phyloP scores from a whole-genome alignment of 1,140 invertebrate species.

The Lethrus apterus region DNA sequence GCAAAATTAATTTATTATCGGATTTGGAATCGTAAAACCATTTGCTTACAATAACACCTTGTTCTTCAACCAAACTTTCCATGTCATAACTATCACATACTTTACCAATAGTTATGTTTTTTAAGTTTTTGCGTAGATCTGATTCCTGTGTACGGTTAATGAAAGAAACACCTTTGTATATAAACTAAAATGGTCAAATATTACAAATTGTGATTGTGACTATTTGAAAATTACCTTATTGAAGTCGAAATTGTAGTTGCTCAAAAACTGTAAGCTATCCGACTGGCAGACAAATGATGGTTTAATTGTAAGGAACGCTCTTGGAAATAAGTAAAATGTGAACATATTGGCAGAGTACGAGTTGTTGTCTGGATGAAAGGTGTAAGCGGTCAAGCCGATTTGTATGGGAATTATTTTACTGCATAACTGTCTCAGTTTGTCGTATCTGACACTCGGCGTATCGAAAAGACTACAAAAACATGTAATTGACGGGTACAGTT shows the following conservation, averaged over 20 bases:
- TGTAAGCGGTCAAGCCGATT: slow-evolving; percentile 55
- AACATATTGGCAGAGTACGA: slow-evolving; percentile 52
- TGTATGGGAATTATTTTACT: slow-evolving; percentile 54
- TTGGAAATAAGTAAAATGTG: slow-evolving; percentile 63
- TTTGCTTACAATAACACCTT: slow-evolving; percentile 34
- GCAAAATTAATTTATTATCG: slow-evolving; percentile 22
- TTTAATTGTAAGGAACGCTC: slow-evolving; percentile 49
- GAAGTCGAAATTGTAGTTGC: slow-evolving; percentile 60
- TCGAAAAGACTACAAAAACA: slow-evolving; percentile 62
- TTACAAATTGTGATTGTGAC: slow-evolving; percentile 6
- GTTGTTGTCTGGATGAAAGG: slow-evolving; percentile 47
- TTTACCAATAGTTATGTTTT: slow-evolving; percentile 20
- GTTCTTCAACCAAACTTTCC: slow-evolving; percentile 22
- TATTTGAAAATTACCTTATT: slow-evolving; percentile 54
- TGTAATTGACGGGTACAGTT: slow-evolving; percentile 8
- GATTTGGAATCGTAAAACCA: slow-evolving; percentile 27
- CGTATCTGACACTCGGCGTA: slow-evolving; percentile 53
- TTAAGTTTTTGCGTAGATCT: slow-evolving; percentile 44
- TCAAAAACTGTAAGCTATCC: slow-evolving; percentile 56
- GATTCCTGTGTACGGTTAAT: slow-evolving; percentile 51
- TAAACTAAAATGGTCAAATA: slow-evolving; percentile 48
- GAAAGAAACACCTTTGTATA: slow-evolving; percentile 59
- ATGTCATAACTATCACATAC: slow-evolving; percentile 13
- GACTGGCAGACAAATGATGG: slow-evolving; percentile 55
- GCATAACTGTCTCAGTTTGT: slow-evolving; percentile 49